Conservation (phyloP, 2,888 invertebrate genomes). For the Bellardia bayeri region DNA sequence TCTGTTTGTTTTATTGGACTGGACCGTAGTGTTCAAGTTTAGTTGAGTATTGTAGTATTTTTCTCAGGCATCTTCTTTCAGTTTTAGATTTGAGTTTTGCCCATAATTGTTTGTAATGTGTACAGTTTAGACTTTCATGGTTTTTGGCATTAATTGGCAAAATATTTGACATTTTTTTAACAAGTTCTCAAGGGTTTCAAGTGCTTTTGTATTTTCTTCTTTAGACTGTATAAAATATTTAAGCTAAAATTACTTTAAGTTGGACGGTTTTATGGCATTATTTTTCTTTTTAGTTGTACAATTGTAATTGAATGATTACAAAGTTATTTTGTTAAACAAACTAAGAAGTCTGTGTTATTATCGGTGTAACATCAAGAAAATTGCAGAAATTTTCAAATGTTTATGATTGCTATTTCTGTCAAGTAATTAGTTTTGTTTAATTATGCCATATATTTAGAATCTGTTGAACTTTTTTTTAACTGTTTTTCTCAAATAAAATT, state of each 20-base stretch:
- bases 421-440: not conserved
- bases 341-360: not conserved
- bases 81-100: conserved; percentile 17
- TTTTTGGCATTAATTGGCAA: conserved; percentile 73
- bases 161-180: conserved; percentile 69
- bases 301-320: conserved; percentile 32
- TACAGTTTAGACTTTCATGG: conserved; percentile 63
- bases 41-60: conserved; percentile 1
- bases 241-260: not conserved
- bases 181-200: conserved; percentile 62
- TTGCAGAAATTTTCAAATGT: not conserved
- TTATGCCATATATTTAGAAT: not conserved
- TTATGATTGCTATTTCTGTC: not conserved
- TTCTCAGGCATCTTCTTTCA: conserved; percentile 8
- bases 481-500: too few relatives aligned
- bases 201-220: conserved; percentile 4
- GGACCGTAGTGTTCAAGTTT: conserved; percentile 32
- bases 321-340: not conserved
- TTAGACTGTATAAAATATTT: not conserved
- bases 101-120: conserved; percentile 68
- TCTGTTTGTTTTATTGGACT: conserved; percentile 17
- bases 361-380: not conserved
- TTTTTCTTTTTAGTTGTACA: not conserved
- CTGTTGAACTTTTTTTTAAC: not conserved
- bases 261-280: conserved; percentile 18